Evolutionary conservation across 2,797 vertebrate genomes (phyloP).

Genomic region (Lacerta bilineata): DNA sequence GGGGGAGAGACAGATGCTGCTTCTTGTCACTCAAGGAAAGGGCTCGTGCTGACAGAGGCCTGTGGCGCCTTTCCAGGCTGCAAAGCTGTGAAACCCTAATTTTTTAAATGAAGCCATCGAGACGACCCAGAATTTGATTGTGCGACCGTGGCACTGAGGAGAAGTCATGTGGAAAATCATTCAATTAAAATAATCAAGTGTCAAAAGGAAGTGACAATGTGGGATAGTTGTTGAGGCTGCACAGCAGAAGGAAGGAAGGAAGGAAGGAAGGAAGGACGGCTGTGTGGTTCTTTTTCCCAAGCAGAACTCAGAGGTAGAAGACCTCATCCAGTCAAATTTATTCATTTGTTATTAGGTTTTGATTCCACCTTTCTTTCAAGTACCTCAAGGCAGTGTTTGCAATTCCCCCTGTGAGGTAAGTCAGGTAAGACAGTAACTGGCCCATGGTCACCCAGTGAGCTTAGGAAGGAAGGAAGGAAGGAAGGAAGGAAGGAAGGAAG

Average conservation of each 20-base stretch:
- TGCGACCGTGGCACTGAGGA: conserved; percentile 49
- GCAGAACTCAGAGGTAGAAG: too few relatives aligned
- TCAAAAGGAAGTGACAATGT: conserved; percentile 55
- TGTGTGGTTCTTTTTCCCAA: too few relatives aligned
- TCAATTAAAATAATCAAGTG: conserved; percentile 76
- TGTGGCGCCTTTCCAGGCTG: conserved; percentile 29
- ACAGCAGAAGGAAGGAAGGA: neutral
- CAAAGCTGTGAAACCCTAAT: conserved; percentile 60
- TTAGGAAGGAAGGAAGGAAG: neutral
- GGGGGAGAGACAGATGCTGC: neutral
- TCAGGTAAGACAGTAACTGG: too few relatives aligned
- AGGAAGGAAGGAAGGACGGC: neutral
- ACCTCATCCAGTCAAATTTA: too few relatives aligned
- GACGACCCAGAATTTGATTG: conserved; percentile 68
- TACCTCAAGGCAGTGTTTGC: too few relatives aligned
- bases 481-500: neutral
- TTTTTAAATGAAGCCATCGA: conserved; percentile 78
- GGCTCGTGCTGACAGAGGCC: conserved; percentile 68
- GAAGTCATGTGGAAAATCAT: conserved; percentile 73
- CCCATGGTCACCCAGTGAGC: too few relatives aligned
- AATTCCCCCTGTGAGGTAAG: too few relatives aligned
- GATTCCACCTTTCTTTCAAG: too few relatives aligned
- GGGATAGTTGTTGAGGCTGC: conserved; percentile 57
- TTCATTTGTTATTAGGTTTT: too few relatives aligned
- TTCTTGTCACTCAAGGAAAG: conserved; percentile 42